A percentile compares a stretch with the other conserved stretches of the same genome.
phyloP scores from a whole-genome alignment of 2,113 vertebrate species.

The Dolichotis patagonum region DNA sequence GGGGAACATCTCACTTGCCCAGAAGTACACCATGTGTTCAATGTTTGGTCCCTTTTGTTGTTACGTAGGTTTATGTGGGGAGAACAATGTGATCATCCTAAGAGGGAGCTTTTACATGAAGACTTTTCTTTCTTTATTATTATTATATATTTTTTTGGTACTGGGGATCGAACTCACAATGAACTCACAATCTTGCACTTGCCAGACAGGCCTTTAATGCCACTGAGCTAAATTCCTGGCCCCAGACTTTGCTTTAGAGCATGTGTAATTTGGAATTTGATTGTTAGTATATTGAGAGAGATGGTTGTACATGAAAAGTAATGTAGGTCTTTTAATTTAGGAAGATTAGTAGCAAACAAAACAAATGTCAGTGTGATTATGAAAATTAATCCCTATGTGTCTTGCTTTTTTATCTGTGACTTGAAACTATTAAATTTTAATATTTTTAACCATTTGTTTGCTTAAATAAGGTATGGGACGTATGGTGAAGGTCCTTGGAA shows the following conservation, averaged over 20 bases:
- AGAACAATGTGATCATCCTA: background rate
- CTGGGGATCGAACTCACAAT: too few relatives aligned
- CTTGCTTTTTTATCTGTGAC: background rate
- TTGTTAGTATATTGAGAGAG: background rate
- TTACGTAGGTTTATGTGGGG: conserved; percentile 23
- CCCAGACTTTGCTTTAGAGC: background rate
- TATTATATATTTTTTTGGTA: too few relatives aligned
- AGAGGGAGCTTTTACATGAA: background rate
- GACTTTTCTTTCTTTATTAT: background rate
- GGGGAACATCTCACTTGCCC: background rate
- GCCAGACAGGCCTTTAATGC: too few relatives aligned
- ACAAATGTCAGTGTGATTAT: conserved; percentile 6
- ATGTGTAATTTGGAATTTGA: conserved; percentile 7
- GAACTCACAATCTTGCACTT: too few relatives aligned
- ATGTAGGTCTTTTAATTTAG: conserved; percentile 23
- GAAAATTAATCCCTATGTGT: background rate
- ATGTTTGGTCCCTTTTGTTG: background rate
- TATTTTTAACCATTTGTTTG: conserved; percentile 28
- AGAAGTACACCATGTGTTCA: background rate
- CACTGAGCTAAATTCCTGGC: too few relatives aligned
- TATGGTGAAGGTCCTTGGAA: background rate
- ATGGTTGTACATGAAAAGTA: background rate
- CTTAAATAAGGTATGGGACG: background rate
- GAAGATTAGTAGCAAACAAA: conserved; percentile 2
- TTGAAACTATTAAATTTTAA: conserved; percentile 21